phyloP scores from a whole-genome alignment of 2,888 invertebrate species.

The Drosophila putrida region DNA sequence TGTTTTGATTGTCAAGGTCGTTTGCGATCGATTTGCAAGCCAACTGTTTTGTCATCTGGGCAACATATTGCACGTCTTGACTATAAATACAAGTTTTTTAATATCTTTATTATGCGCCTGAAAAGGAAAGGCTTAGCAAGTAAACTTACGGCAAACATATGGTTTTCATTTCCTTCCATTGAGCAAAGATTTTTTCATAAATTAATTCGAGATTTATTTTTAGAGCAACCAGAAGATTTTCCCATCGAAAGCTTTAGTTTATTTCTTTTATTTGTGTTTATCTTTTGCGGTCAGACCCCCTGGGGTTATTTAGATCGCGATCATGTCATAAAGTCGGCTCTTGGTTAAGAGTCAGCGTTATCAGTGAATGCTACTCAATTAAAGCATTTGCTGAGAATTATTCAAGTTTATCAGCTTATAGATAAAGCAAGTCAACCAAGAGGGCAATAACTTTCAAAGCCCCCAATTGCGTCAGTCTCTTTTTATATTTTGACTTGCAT shows the following conservation, averaged over 20 bases:
- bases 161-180: conserved; percentile 13
- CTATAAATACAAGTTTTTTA: conserved; percentile 28
- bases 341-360: conserved; percentile 1
- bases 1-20: conserved; percentile 80
- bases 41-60: conserved; percentile 51
- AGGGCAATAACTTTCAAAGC: conserved; percentile 24
- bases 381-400: conserved; percentile 4
- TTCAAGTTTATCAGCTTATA: conserved; percentile 3
- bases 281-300: background rate
- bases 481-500: conserved; percentile 14
- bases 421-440: conserved; percentile 7
- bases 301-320: background rate
- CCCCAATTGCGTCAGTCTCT: background rate
- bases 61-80: conserved; percentile 47
- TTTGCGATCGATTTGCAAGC: conserved; percentile 65
- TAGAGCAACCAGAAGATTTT: background rate
- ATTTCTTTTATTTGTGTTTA: background rate
- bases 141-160: conserved; percentile 47
- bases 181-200: background rate
- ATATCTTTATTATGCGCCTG: conserved; percentile 45
- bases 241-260: background rate
- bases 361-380: conserved; percentile 17
- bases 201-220: conserved; percentile 1
- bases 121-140: conserved; percentile 30
- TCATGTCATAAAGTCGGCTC: conserved; percentile 6